Evolutionary conservation across 92 coral and sea anemone species (phyloP), one percentile per base, ranked within the genome.

Genomic region (Palythoa grandis): DNA sequence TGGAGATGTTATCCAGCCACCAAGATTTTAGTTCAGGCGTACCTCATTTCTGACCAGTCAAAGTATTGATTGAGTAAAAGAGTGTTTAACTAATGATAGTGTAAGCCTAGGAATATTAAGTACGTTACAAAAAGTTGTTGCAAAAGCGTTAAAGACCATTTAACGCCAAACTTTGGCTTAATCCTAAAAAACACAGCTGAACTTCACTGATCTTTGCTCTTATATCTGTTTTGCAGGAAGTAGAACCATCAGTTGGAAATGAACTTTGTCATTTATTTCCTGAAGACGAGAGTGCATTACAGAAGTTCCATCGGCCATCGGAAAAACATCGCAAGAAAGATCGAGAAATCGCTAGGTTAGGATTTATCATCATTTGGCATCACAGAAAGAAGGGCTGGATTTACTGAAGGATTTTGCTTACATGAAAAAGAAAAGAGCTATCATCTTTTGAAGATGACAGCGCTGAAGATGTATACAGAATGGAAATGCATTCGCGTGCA

Each of bases 161-260:
- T 29, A 29, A 29, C 35, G 35, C 35, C 35, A 29, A 29, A 29
- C 35, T 29, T 29, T 29, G 35, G 35, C 35, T 29, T 29, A 29
- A 29, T 29, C 35, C 35, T 29, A 29, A 29, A 29, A 29, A 29
- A 29, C 1, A 29, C 35, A n/a, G 35, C 50, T 3, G 50, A 43
- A 3, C 50, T 4, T 43, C 50, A 58, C 17, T 68, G 12, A 13
- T 37, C 77, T 29, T 40, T 25, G 0, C 65, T 23, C 25, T 4
- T 22, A 60, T 5, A 19, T 17, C 53, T 86, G 43, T 68, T 48
- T 72, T 72, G 1, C 82, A 97, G 99, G 99, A 97, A 86, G 99
- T 97, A 89, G 99, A 97, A 76, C 98, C 99, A 71, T 23, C 90
- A 19, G 96, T 97, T 50, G 99, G 99, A 22, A 92, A 92, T 68